phyloP scores from a whole-genome alignment of 2,797 vertebrate species.

The Momotus momota region DNA sequence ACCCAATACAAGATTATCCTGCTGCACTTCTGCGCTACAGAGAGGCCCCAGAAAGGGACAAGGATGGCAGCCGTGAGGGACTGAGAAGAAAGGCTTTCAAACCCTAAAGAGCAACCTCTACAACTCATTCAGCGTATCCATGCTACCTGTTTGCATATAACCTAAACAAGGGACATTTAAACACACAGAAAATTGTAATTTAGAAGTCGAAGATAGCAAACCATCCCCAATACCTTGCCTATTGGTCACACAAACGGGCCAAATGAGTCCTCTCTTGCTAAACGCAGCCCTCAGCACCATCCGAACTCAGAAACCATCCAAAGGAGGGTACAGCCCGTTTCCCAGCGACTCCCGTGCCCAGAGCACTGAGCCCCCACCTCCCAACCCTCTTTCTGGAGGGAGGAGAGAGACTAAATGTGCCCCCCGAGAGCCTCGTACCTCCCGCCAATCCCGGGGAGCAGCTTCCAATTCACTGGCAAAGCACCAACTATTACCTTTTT shows the following conservation, averaged over 20 bases:
- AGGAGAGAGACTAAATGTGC: not conserved
- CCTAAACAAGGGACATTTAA: fast-evolving
- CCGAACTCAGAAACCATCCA: not conserved
- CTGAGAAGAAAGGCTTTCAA: not conserved
- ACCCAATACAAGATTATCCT: not conserved
- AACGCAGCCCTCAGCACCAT: not conserved
- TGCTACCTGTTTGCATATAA: not conserved
- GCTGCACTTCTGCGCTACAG: not conserved
- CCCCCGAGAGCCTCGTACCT: not conserved
- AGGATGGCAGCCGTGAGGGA: not conserved
- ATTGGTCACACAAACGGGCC: not conserved
- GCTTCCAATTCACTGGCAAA: slow-evolving; percentile 48
- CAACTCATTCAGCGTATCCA: fast-evolving
- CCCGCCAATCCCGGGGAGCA: not conserved
- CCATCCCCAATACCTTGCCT: fast-evolving
- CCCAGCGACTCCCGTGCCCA: fast-evolving
- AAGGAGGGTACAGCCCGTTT: not conserved
- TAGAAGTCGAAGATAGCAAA: not conserved
- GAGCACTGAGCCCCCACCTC: not conserved
- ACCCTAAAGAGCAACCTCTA: not conserved
- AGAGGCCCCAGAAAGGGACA: not conserved
- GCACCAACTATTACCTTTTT: slow-evolving; percentile 63
- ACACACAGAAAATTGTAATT: not conserved
- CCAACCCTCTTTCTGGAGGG: not conserved
- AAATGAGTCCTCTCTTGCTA: not conserved